Conservation (phyloP, 2,113 vertebrate genomes). For the Vanacampus margaritifer region DNA sequence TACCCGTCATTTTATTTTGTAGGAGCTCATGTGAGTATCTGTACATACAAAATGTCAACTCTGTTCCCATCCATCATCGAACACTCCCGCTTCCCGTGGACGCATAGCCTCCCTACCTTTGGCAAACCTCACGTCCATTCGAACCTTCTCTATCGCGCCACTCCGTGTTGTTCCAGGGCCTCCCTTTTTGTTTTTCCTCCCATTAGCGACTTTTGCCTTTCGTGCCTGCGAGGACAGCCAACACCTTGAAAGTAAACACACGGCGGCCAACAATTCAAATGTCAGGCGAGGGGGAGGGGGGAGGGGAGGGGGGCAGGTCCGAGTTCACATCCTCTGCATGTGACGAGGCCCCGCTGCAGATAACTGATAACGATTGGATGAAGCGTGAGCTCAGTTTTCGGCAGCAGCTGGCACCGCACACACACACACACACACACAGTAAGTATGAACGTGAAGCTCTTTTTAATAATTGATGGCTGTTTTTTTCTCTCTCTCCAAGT, state of each 20-base stretch:
- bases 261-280: slow-evolving; percentile 48
- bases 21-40: too few relatives aligned
- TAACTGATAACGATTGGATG: slow-evolving; percentile 40
- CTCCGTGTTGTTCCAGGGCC: slow-evolving; percentile 28
- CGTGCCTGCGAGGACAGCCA: slow-evolving; percentile 29
- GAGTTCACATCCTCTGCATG: slow-evolving; percentile 33
- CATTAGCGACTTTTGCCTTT: slow-evolving; percentile 20
- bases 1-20: too few relatives aligned
- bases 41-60: too few relatives aligned
- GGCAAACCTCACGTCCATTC: slow-evolving; percentile 57
- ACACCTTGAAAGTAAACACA: slow-evolving; percentile 64
- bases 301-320: too few relatives aligned
- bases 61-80: background rate
- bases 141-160: slow-evolving; percentile 63
- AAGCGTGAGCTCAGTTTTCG: slow-evolving; percentile 26
- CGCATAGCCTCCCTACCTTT: slow-evolving; percentile 51
- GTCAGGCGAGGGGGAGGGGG: slow-evolving; percentile 53
- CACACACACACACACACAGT: slow-evolving; percentile 31
- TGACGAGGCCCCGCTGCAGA: slow-evolving; percentile 30
- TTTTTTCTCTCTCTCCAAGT: slow-evolving; percentile 32
- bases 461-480: slow-evolving; percentile 62
- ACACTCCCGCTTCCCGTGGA: slow-evolving; percentile 20
- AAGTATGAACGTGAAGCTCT: slow-evolving; percentile 57
- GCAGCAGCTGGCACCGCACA: slow-evolving; percentile 31
- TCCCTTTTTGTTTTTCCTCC: slow-evolving; percentile 60